Conservation (phyloP, 23 tunicate genomes). For the Oikopleura vanhoeffeni region DNA sequence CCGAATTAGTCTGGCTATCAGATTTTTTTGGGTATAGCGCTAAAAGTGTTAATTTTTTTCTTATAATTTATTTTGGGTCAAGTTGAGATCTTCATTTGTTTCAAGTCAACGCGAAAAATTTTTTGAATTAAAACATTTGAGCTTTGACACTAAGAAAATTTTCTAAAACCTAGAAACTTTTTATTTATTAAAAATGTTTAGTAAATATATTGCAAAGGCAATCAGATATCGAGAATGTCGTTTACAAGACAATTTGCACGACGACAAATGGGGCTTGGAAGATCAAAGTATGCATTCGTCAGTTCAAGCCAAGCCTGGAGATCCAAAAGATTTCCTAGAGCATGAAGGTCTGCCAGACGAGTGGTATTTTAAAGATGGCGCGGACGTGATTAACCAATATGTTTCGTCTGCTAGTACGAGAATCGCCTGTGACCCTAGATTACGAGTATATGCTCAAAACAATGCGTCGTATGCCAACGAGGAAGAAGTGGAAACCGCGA, state of each 20-base stretch:
- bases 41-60: too few species aligned
- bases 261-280: neutral
- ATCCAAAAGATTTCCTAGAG: neutral
- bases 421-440: neutral
- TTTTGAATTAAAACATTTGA: neutral
- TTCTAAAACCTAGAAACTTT: neutral
- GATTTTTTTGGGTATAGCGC: too few species aligned
- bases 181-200: neutral
- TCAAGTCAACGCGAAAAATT: too few species aligned
- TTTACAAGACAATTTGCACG: neutral
- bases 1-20: too few species aligned
- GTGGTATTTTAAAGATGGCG: neutral
- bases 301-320: neutral
- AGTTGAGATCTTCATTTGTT: too few species aligned
- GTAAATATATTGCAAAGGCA: neutral
- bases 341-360: neutral
- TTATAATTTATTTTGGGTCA: too few species aligned
- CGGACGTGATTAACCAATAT: neutral
- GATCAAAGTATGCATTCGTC: neutral
- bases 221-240: conserved; percentile 1
- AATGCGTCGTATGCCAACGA: neutral
- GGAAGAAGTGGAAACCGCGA: neutral
- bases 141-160: neutral
- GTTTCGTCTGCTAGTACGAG: neutral
- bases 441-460: neutral